These are phyloP conservation scores for Elaphurus davidianus DNA, from an alignment of 2,113 vertebrate species.

Conservation along the genomic window DNA sequence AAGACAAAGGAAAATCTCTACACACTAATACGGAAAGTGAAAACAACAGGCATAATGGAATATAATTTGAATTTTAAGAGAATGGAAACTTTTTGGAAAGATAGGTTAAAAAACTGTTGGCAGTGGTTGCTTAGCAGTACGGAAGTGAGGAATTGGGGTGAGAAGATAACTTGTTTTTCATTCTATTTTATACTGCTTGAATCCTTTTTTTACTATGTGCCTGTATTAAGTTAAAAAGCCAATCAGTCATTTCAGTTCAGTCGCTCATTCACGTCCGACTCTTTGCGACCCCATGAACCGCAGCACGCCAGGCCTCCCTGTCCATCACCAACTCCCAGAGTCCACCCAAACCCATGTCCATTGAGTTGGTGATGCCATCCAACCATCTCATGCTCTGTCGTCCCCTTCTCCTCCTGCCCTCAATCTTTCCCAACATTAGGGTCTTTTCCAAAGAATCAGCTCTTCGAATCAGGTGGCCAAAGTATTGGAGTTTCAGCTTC, in stretches of 20 bases:
- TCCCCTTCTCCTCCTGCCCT: too few species aligned
- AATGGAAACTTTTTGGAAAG: neutral
- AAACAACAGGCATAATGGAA: neutral
- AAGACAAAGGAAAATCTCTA: neutral
- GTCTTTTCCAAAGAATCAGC: too few species aligned
- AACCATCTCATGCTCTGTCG: too few species aligned
- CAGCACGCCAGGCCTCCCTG: neutral
- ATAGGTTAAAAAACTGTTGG: neutral
- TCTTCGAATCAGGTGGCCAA: too few species aligned
- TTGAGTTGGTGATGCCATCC: too few species aligned
- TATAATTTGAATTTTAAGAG: neutral
- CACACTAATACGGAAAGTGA: neutral
- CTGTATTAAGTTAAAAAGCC: neutral
- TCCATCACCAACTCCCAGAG: too few species aligned
- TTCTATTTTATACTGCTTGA: neutral
- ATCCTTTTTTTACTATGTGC: neutral
- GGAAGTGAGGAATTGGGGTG: neutral
- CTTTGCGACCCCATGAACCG: neutral
- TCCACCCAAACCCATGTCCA: too few species aligned
- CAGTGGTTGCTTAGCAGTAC: neutral
- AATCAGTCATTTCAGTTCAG: neutral
- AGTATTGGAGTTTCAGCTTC: too few species aligned
- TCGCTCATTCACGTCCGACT: neutral
- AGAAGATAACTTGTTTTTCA: neutral
- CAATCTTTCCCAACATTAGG: too few species aligned